phyloP scores from a whole-genome alignment of 1,140 invertebrate species.

The Polyergus mexicanus region DNA sequence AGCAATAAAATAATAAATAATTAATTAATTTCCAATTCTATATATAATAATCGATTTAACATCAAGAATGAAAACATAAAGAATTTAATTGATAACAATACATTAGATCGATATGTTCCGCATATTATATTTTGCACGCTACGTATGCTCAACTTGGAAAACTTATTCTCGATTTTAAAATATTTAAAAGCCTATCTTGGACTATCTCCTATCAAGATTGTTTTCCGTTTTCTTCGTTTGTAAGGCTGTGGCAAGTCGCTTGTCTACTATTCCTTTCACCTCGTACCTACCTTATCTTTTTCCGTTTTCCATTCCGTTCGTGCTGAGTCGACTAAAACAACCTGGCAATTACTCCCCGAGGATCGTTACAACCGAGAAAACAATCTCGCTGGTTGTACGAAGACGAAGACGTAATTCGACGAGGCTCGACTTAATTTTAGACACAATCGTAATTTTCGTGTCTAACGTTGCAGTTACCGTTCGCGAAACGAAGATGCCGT shows the following conservation, averaged over 20 bases:
- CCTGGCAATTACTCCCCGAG: slow-evolving; percentile 82
- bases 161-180: slow-evolving; percentile 24
- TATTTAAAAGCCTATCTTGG: slow-evolving; percentile 38
- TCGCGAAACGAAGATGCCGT: slow-evolving; percentile 9
- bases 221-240: slow-evolving; percentile 26
- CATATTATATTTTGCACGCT: background rate
- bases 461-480: slow-evolving; percentile 21
- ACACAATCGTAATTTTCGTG: slow-evolving; percentile 48
- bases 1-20: slow-evolving; percentile 24
- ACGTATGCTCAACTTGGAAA: background rate
- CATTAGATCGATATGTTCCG: background rate
- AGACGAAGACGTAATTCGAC: slow-evolving; percentile 29
- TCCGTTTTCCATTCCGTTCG: slow-evolving; percentile 64
- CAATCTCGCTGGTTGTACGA: slow-evolving; percentile 78
- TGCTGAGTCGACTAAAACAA: slow-evolving; percentile 83
- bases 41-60: background rate
- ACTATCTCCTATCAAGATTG: slow-evolving; percentile 13
- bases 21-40: background rate
- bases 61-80: background rate
- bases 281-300: slow-evolving; percentile 31
- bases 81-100: slow-evolving; percentile 1
- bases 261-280: slow-evolving; percentile 2
- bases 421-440: slow-evolving; percentile 45
- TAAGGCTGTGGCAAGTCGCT: slow-evolving; percentile 52
- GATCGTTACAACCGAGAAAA: slow-evolving; percentile 80